phyloP scores from a whole-genome alignment of 2,797 vertebrate genomes.

The Lates japonicus region DNA sequence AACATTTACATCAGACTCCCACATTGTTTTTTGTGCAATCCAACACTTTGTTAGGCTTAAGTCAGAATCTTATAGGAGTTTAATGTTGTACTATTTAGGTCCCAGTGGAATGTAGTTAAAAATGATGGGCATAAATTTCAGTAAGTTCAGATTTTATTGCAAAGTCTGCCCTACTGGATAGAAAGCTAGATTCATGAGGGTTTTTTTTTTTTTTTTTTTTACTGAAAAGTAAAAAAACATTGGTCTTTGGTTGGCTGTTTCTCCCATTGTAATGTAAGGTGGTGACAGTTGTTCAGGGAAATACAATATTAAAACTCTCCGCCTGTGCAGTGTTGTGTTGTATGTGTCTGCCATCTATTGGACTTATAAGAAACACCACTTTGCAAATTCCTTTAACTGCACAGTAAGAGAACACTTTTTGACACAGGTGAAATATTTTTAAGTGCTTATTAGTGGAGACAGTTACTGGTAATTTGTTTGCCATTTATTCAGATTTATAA shows the following conservation, averaged over 20 bases:
- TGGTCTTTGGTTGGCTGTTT: constrained; percentile 50
- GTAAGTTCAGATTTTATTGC: constrained; percentile 50
- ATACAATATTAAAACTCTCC: constrained; percentile 51
- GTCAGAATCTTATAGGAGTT: constrained; percentile 34
- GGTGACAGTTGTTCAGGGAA: constrained; percentile 61
- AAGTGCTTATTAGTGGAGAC: constrained; percentile 13
- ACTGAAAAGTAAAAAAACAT: constrained; percentile 35
- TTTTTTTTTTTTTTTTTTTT: background rate
- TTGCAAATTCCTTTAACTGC: constrained; percentile 41
- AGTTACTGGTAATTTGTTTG: background rate
- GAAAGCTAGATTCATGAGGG: constrained; percentile 41
- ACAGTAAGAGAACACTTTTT: constrained; percentile 11
- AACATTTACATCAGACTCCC: constrained; percentile 40
- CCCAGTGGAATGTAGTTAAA: constrained; percentile 38
- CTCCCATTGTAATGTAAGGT: constrained; percentile 57
- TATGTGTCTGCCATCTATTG: constrained; percentile 90
- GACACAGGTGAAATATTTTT: constrained; percentile 40
- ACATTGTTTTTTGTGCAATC: constrained; percentile 52
- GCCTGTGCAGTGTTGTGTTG: constrained; percentile 64
- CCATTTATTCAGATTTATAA: background rate
- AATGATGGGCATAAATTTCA: constrained; percentile 51
- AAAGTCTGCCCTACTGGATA: constrained; percentile 42
- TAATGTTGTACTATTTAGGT: constrained; percentile 34
- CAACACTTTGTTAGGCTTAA: constrained; percentile 54
- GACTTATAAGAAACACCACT: constrained; percentile 81